phyloP scores from a whole-genome alignment of 2,113 vertebrate species.

The Noturus placidus region DNA sequence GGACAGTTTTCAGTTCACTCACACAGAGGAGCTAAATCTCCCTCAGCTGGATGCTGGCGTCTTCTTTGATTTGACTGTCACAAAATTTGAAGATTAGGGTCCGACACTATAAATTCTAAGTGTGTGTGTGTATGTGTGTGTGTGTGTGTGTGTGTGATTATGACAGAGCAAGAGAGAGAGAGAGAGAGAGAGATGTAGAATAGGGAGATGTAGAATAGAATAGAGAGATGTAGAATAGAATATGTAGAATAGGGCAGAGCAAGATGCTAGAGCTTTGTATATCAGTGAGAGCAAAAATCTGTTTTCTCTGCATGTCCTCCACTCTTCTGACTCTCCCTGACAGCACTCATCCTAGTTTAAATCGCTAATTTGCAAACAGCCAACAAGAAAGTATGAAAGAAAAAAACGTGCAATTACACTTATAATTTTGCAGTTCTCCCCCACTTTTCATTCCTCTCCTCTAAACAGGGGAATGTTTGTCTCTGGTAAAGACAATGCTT shows the following conservation, averaged over 20 bases:
- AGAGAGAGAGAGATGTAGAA: conserved; percentile 6
- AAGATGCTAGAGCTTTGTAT: conserved; percentile 10
- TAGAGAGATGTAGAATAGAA: too few relatives aligned
- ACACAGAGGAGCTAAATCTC: background rate
- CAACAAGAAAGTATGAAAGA: background rate
- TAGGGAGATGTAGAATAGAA: too few relatives aligned
- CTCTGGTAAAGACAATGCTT: background rate
- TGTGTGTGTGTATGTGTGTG: background rate
- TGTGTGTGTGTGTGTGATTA: background rate
- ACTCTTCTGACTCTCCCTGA: background rate
- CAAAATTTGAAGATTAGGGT: background rate
- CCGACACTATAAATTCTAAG: background rate
- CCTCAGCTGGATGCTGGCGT: background rate
- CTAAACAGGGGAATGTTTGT: background rate
- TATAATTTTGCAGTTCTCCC: background rate
- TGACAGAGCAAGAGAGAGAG: background rate
- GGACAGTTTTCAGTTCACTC: background rate
- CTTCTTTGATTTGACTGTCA: background rate
- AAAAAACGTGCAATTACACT: background rate
- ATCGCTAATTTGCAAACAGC: background rate
- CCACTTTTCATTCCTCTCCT: background rate
- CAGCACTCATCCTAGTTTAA: conserved; percentile 21
- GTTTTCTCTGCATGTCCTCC: background rate
- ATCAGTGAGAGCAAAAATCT: background rate
- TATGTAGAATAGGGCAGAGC: background rate